Evolutionary conservation across 2,888 invertebrate genomes (phyloP).

Genomic region (Protula sp.): DNA sequence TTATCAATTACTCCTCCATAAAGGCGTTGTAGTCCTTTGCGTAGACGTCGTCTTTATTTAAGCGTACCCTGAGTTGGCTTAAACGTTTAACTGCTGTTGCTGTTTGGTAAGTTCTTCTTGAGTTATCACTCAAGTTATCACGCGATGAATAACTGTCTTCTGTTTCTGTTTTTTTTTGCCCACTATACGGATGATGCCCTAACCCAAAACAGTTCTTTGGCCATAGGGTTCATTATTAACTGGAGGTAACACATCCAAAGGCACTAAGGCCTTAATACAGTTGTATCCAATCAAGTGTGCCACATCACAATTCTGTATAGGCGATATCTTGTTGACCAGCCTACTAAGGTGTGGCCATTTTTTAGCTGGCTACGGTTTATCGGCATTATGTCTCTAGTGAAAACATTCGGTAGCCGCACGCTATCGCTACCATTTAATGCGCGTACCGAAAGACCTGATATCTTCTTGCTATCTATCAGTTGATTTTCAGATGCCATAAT

Average conservation of each 20-base stretch:
- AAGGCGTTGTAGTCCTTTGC: constrained; percentile 2
- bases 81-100: constrained; percentile 2
- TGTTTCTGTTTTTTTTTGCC: background rate
- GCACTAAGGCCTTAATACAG: background rate
- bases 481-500: no score
- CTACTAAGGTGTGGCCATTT: background rate
- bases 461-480: no score
- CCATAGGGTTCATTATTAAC: background rate
- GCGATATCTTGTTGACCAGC: background rate
- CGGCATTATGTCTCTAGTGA: no score
- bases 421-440: background rate
- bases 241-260: background rate
- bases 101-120: constrained; percentile 4
- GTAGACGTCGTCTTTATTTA: background rate
- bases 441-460: background rate
- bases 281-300: background rate
- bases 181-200: background rate
- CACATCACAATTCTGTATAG: background rate
- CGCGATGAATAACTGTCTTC: background rate
- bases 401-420: background rate
- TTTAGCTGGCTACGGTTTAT: background rate
- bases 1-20: constrained; percentile 4
- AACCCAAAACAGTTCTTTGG: background rate
- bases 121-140: background rate
- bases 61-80: background rate